These are phyloP conservation scores for Drosophila quasianomalipes DNA, from an alignment of 2,888 invertebrate genomes.

Conservation along the genomic window DNA sequence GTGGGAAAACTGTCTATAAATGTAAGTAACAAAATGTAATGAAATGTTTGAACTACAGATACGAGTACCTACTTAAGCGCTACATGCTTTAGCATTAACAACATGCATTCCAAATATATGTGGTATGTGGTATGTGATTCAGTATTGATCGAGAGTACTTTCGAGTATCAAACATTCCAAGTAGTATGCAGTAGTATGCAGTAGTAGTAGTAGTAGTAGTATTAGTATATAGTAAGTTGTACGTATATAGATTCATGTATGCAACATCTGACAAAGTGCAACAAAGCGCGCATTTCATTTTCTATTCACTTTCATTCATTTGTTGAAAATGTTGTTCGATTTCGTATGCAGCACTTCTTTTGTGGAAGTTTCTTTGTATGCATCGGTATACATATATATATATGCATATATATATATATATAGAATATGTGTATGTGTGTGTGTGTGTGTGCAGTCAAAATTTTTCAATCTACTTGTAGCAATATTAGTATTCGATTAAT, in stretches of 20 bases:
- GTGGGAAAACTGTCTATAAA: conserved; percentile 57
- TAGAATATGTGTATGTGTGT: conserved; percentile 17
- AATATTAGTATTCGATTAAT: conserved; percentile 12
- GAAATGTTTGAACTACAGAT: conserved; percentile 67
- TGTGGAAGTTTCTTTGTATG: conserved; percentile 65
- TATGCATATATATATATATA: neutral
- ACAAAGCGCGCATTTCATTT: conserved; percentile 37
- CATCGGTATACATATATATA: conserved; percentile 25
- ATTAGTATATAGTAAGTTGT: conserved; percentile 14
- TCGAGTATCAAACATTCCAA: conserved; percentile 47
- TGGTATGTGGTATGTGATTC: conserved; percentile 1
- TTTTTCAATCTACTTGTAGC: conserved; percentile 41
- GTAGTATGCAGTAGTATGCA: conserved; percentile 22
- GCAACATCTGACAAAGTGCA: conserved; percentile 47
- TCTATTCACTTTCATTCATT: neutral
- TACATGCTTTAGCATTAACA: conserved; percentile 80
- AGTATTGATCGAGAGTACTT: conserved; percentile 8
- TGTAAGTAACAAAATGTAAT: conserved; percentile 76
- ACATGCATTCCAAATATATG: conserved; percentile 68
- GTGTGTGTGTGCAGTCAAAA: conserved; percentile 38
- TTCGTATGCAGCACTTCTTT: conserved; percentile 40
- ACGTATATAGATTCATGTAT: conserved; percentile 3
- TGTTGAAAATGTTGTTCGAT: neutral
- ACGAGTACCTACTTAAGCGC: conserved; percentile 78
- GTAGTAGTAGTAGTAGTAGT: neutral